Evolutionary conservation across 2,888 invertebrate genomes (phyloP).

Genomic region (Amphipyra tragopoginis): DNA sequence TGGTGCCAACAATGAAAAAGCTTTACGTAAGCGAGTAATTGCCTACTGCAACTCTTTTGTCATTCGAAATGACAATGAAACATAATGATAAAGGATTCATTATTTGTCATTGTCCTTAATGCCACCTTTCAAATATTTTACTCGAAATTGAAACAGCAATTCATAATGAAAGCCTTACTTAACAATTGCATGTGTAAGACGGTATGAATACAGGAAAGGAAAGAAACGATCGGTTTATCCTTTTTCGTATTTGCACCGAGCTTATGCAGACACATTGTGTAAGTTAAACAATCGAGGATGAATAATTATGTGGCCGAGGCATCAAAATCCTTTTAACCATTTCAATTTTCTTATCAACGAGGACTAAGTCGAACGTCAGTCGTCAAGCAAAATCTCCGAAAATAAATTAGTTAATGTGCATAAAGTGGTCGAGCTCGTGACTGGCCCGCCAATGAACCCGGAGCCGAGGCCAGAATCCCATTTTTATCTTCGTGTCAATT

Average conservation of each 20-base stretch:
- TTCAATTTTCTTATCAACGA: slow-evolving; percentile 68
- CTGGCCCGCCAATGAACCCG: slow-evolving; percentile 78
- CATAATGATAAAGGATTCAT: slow-evolving; percentile 60
- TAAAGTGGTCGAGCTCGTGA: slow-evolving; percentile 86
- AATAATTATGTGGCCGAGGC: slow-evolving; percentile 48
- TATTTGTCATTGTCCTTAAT: slow-evolving; percentile 58
- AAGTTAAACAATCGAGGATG: slow-evolving; percentile 53
- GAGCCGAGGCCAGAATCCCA: slow-evolving; percentile 67
- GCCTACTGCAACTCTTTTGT: slow-evolving; percentile 69
- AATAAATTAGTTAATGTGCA: slow-evolving; percentile 84
- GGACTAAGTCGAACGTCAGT: slow-evolving; percentile 72
- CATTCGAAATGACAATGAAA: slow-evolving; percentile 56
- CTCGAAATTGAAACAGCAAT: slow-evolving; percentile 57
- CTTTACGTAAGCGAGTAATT: slow-evolving; percentile 73
- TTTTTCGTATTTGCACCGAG: slow-evolving; percentile 36
- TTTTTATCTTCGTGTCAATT: slow-evolving; percentile 79
- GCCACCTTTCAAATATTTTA: slow-evolving; percentile 65
- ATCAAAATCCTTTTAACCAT: slow-evolving; percentile 71
- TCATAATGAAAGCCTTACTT: slow-evolving; percentile 51
- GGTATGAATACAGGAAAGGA: slow-evolving; percentile 44
- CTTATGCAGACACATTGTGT: slow-evolving; percentile 49
- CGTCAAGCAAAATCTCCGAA: slow-evolving; percentile 79
- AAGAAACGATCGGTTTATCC: slow-evolving; percentile 32
- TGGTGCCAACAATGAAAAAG: slow-evolving; percentile 68
- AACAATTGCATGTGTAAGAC: slow-evolving; percentile 61